A percentile compares a stretch with the other conserved stretches of the same genome.
phyloP scores from a whole-genome alignment of 1,140 invertebrate genomes.

The Drosophila kepulauana region DNA sequence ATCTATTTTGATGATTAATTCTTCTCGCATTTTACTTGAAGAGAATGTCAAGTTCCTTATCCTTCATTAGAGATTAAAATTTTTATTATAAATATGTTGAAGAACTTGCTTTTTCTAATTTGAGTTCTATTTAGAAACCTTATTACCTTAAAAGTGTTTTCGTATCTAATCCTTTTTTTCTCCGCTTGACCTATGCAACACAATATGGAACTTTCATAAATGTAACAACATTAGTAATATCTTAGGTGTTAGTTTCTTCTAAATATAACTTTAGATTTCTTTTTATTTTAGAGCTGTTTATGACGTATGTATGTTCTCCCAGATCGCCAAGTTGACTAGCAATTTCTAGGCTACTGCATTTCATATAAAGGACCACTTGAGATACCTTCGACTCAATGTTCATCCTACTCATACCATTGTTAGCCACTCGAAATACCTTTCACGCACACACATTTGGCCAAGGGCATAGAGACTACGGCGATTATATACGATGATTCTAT shows the following conservation, averaged over 20 bases:
- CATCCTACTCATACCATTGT: slow-evolving; percentile 29
- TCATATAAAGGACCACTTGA: slow-evolving; percentile 32
- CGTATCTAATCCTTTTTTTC: too few species aligned
- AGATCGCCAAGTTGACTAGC: not conserved
- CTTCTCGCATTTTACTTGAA: too few species aligned
- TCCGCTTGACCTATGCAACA: too few species aligned
- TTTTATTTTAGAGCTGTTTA: slow-evolving; percentile 10
- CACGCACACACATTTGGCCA: slow-evolving; percentile 28
- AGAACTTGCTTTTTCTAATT: too few species aligned
- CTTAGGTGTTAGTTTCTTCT: too few species aligned
- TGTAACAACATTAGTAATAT: too few species aligned
- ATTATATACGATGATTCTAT: slow-evolving; percentile 35
- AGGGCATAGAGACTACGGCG: not conserved
- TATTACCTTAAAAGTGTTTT: too few species aligned
- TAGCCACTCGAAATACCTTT: slow-evolving; percentile 56
- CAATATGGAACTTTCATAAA: too few species aligned
- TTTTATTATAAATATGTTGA: too few species aligned
- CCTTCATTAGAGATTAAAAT: too few species aligned
- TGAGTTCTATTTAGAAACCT: too few species aligned
- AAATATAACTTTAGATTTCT: not conserved
- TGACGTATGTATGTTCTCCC: not conserved
- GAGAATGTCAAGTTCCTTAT: too few species aligned
- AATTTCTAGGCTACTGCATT: slow-evolving; percentile 26
- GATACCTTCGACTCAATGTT: slow-evolving; percentile 23
- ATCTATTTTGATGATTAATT: not conserved